phyloP scores from a whole-genome alignment of 2,888 invertebrate species.

The Phyllotreta striolata region DNA sequence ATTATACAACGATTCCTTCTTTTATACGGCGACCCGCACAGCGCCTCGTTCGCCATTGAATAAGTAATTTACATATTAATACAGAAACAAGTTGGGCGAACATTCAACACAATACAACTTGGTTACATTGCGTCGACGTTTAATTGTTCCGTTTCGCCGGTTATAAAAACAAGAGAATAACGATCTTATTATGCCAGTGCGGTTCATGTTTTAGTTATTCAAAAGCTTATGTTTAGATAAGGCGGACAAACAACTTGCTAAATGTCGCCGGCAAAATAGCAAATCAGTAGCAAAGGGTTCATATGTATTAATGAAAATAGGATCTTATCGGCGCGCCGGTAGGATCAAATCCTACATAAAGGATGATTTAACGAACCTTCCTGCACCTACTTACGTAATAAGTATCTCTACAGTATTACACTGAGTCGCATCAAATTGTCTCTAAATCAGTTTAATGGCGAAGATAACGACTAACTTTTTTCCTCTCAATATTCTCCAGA shows the following conservation, averaged over 20 bases:
- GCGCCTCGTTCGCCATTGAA: not conserved
- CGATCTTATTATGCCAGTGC: conserved; percentile 27
- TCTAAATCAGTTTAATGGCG: too few species aligned
- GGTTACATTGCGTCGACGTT: conserved; percentile 22
- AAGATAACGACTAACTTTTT: too few species aligned
- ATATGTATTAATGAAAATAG: conserved; percentile 12
- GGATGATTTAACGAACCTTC: too few species aligned
- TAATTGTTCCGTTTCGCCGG: conserved; percentile 28
- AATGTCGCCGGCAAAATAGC: conserved; percentile 8
- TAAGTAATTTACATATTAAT: conserved; percentile 24
- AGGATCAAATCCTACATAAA: not conserved
- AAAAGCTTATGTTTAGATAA: conserved; percentile 30
- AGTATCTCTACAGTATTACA: too few species aligned
- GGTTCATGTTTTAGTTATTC: conserved; percentile 28
- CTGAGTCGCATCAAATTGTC: too few species aligned
- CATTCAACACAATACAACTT: conserved; percentile 19
- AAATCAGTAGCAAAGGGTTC: conserved; percentile 27
- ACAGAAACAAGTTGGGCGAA: conserved; percentile 21
- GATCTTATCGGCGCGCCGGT: conserved; percentile 9
- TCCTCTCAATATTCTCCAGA: too few species aligned
- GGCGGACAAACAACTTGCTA: conserved; percentile 27
- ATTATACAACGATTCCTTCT: not conserved
- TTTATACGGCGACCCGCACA: not conserved
- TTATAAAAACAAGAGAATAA: conserved; percentile 31
- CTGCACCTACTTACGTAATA: too few species aligned